Percentiles rank a stretch among this genome's conserved stretches.
phyloP scores from a whole-genome alignment of 2,113 vertebrate species.

The Merops nubicus region DNA sequence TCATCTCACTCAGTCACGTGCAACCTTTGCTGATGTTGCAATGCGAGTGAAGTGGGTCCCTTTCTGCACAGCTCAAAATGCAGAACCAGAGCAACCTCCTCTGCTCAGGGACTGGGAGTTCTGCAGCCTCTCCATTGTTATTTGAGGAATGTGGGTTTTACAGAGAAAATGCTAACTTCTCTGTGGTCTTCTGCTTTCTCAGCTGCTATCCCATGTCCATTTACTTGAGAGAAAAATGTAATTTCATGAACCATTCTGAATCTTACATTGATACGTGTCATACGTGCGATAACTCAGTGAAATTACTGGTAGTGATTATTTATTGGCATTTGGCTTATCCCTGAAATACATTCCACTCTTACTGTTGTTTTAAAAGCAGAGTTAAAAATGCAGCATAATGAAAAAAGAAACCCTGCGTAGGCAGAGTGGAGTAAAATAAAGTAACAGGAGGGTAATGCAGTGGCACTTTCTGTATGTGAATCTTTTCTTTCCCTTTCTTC shows the following conservation, averaged over 20 bases:
- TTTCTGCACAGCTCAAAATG: not conserved
- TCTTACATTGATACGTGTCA: not conserved
- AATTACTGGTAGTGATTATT: conserved; percentile 1
- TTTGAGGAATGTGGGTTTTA: not conserved
- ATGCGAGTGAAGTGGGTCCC: not conserved
- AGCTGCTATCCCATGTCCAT: not conserved
- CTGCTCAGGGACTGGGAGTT: not conserved
- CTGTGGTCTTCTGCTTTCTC: not conserved
- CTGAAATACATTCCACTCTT: not conserved
- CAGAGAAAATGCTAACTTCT: not conserved
- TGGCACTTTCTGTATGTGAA: not conserved
- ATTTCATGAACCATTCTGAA: not conserved
- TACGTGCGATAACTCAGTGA: not conserved
- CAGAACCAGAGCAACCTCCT: not conserved
- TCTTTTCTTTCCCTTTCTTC: not conserved
- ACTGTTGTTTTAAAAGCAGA: not conserved
- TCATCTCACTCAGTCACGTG: not conserved
- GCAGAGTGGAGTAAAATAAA: conserved; percentile 25
- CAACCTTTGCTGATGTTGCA: not conserved
- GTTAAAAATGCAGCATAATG: not conserved
- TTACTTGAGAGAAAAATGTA: not conserved
- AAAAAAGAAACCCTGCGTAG: not conserved
- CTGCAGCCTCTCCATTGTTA: not conserved
- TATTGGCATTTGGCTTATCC: not conserved
- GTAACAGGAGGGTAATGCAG: not conserved